These are phyloP conservation scores for Gerris lacustris DNA, from an alignment of 2,888 invertebrate genomes.

Conservation along the genomic window DNA sequence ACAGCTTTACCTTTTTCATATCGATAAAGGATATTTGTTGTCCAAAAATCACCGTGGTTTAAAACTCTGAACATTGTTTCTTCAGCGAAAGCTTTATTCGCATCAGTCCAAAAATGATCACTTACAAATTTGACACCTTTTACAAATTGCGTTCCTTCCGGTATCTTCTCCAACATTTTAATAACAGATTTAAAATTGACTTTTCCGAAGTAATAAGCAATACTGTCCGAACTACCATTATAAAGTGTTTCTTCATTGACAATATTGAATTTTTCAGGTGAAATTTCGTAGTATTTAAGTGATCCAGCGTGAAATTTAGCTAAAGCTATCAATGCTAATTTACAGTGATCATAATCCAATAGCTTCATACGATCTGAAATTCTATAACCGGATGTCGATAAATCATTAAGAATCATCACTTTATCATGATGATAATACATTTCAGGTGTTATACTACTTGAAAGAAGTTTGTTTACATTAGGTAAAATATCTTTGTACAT, in stretches of 20 bases:
- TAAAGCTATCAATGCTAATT: not conserved
- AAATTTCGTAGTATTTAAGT: not conserved
- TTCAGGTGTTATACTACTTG: not conserved
- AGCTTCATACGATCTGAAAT: not conserved
- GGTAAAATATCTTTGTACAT: not conserved
- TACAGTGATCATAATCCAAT: not conserved
- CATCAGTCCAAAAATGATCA: not conserved
- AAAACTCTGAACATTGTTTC: not conserved
- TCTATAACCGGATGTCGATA: not conserved
- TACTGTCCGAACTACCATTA: not conserved
- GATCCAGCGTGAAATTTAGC: not conserved
- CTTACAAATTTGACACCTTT: not conserved
- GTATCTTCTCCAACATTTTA: not conserved
- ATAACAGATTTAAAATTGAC: not conserved
- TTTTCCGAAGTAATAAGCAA: not conserved
- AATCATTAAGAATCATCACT: not conserved
- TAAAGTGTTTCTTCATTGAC: not conserved
- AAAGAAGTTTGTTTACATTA: not conserved
- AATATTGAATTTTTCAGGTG: not conserved
- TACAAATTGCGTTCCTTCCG: not conserved
- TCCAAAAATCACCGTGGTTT: conserved; percentile 1
- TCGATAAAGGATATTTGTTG: not conserved
- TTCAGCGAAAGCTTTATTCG: not conserved
- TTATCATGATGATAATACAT: not conserved
- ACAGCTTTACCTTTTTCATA: not conserved